These are phyloP conservation scores for Anableps anableps DNA, from an alignment of 2,797 vertebrate genomes.

Conservation along the genomic window DNA sequence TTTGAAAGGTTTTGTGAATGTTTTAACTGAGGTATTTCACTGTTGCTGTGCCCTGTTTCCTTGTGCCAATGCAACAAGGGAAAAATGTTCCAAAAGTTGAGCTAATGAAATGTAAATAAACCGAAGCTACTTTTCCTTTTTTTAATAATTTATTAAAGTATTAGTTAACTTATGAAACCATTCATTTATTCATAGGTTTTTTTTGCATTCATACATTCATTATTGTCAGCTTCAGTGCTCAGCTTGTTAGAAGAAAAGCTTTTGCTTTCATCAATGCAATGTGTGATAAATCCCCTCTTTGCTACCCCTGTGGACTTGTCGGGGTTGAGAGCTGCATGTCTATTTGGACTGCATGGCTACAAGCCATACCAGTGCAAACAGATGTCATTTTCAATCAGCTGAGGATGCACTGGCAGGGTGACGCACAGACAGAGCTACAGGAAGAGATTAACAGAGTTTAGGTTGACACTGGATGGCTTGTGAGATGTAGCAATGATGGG, in stretches of 20 bases:
- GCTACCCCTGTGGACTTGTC: conserved; percentile 32
- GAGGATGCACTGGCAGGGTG: conserved; percentile 60
- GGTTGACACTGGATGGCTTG: conserved; percentile 49
- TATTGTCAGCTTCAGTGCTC: not conserved
- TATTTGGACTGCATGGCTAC: conserved; percentile 39
- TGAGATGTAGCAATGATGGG: conserved; percentile 43
- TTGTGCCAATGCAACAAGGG: not conserved
- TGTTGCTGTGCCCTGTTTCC: not conserved
- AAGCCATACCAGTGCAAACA: conserved; percentile 67
- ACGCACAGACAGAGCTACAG: conserved; percentile 62
- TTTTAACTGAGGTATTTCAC: not conserved
- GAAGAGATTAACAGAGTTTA: conserved; percentile 72
- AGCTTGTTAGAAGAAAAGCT: conserved; percentile 6
- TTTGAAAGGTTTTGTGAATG: not conserved
- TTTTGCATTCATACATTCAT: not conserved
- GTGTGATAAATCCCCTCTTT: conserved; percentile 19
- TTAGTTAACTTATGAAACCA: not conserved
- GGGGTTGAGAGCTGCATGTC: conserved; percentile 13
- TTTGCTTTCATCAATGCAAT: conserved; percentile 4
- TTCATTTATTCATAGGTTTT: not conserved
- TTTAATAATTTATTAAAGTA: not conserved
- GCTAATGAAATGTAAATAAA: not conserved
- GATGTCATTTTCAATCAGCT: conserved; percentile 75
- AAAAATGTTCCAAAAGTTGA: not conserved
- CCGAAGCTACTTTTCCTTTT: not conserved